A percentile compares a stretch with the other conserved stretches of the same genome.
Conservation (phyloP, 1,140 invertebrate species). For the Anoplophora glabripennis region DNA sequence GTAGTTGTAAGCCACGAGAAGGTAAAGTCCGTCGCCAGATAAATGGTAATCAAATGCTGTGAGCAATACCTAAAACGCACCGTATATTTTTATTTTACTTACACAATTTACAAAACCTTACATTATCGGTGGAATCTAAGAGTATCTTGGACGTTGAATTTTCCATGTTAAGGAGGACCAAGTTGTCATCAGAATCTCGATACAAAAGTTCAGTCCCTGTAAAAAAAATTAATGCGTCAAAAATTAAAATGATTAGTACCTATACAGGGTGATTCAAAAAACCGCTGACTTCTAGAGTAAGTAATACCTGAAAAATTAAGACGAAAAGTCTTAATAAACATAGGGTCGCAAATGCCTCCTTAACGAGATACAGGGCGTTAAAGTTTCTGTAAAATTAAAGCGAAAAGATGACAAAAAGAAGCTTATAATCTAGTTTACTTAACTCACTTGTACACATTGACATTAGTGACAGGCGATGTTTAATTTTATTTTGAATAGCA, state of each 20-base stretch:
- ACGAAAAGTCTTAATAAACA: too few relatives aligned
- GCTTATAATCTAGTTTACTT: too few relatives aligned
- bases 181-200: constrained; percentile 15
- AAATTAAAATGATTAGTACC: background rate
- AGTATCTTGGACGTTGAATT: constrained; percentile 12
- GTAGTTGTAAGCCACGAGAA: constrained; percentile 52
- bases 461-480: too few relatives aligned
- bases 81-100: constrained; percentile 51
- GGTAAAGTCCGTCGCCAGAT: constrained; percentile 54
- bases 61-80: constrained; percentile 38
- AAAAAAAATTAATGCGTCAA: too few relatives aligned
- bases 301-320: too few relatives aligned
- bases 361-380: too few relatives aligned
- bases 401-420: too few relatives aligned
- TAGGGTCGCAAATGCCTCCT: too few relatives aligned
- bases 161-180: constrained; percentile 26
- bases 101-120: constrained; percentile 37
- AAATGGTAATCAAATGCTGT: constrained; percentile 45
- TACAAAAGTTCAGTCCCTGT: constrained; percentile 29
- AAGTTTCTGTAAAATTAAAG: too few relatives aligned
- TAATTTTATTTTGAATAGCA: too few relatives aligned
- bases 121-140: constrained; percentile 23
- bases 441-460: too few relatives aligned
- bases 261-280: background rate
- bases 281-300: background rate